These are phyloP conservation scores for Syrista parreyssii DNA, from an alignment of 2,888 invertebrate species.

Conservation along the genomic window DNA sequence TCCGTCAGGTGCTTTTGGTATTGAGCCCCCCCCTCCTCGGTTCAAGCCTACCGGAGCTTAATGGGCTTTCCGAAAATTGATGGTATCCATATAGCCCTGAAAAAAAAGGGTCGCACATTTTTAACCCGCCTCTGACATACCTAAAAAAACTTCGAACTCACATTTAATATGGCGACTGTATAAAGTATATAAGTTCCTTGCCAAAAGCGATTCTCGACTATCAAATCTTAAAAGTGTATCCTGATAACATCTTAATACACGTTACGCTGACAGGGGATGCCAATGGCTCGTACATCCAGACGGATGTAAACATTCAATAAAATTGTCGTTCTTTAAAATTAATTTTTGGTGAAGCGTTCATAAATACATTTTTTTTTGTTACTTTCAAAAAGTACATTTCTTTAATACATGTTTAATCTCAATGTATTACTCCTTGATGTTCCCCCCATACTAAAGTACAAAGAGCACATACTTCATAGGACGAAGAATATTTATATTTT, in stretches of 20 bases:
- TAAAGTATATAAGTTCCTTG: not conserved
- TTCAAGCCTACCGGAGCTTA: constrained; percentile 42
- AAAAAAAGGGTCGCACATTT: not conserved
- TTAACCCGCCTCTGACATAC: not conserved
- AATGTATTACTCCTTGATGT: not conserved
- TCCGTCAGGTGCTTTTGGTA: not conserved
- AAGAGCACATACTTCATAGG: not conserved
- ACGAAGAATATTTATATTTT: not conserved
- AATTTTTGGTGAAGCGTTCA: not conserved
- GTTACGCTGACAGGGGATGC: not conserved
- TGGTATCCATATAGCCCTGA: constrained; percentile 27
- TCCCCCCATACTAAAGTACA: not conserved
- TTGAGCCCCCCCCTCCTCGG: not conserved
- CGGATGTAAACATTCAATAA: not conserved
- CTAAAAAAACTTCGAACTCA: not conserved
- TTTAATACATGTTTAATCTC: not conserved
- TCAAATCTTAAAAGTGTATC: not conserved
- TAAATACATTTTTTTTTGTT: not conserved
- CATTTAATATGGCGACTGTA: not conserved
- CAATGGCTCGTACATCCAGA: not conserved
- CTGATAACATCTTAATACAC: not conserved
- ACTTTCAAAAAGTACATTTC: not conserved
- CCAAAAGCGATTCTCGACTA: not conserved
- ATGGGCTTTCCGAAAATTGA: constrained; percentile 60
- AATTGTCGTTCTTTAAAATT: not conserved